Percentiles rank a stretch among this genome's conserved stretches.
These are phyloP conservation scores for Limosa lapponica DNA, from an alignment of 2,797 vertebrate genomes.

Conservation along the genomic window DNA sequence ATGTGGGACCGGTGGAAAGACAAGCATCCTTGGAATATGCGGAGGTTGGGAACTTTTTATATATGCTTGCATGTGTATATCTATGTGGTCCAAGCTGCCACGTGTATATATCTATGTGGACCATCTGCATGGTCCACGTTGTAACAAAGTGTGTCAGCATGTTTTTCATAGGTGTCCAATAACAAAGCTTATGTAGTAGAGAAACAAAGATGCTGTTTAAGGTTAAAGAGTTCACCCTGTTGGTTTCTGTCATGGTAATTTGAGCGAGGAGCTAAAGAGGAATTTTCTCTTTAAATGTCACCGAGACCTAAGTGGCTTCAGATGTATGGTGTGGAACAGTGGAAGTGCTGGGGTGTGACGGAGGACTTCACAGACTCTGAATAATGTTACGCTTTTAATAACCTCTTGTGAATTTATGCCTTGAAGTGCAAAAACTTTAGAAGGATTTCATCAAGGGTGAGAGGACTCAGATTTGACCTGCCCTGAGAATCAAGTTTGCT, in stretches of 20 bases:
- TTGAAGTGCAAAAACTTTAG: not conserved
- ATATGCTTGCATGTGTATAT: not conserved
- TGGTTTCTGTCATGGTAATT: not conserved
- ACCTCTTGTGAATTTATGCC: conserved; percentile 6
- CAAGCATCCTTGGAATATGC: conserved; percentile 73
- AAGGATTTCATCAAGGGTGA: not conserved
- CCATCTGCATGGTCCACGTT: accelerated
- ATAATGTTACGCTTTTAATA: not conserved
- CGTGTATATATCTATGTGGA: not conserved
- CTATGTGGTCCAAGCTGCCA: not conserved
- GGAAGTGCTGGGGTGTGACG: not conserved
- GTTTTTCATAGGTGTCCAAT: not conserved
- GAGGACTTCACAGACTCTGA: not conserved
- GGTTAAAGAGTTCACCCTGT: not conserved
- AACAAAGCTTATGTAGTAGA: not conserved
- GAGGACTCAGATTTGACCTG: not conserved
- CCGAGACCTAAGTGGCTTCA: conserved; percentile 4
- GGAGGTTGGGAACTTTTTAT: conserved; percentile 65
- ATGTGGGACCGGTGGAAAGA: conserved; percentile 80
- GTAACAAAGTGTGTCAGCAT: not conserved
- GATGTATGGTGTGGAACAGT: not conserved
- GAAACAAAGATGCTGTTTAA: not conserved
- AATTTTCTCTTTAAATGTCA: not conserved
- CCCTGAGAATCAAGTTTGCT: not conserved
- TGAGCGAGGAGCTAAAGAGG: not conserved